A percentile compares a stretch with the other conserved stretches of the same genome.
Conservation (phyloP, 1,140 invertebrate genomes). For the Leptoteleia sp. region DNA sequence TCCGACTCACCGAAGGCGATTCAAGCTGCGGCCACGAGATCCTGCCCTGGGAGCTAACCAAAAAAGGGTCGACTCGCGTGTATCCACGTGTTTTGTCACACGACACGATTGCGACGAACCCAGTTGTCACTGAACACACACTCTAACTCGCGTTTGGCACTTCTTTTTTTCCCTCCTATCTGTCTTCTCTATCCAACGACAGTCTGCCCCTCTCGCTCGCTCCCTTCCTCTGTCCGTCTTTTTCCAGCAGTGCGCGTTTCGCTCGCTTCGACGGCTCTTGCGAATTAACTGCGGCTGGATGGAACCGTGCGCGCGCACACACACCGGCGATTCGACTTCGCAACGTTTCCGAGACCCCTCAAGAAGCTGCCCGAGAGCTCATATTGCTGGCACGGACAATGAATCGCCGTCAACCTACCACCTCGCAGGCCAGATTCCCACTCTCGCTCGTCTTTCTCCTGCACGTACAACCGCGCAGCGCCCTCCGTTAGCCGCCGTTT, state of each 20-base stretch:
- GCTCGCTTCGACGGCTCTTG: background rate
- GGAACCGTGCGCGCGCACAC: conserved; percentile 13
- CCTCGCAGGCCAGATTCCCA: conserved; percentile 51
- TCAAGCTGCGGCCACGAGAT: background rate
- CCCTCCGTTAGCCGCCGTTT: no score
- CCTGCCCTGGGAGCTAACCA: conserved; percentile 27
- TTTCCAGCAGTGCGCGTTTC: conserved; percentile 21
- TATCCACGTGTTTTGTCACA: conserved; percentile 58
- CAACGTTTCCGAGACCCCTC: conserved; percentile 46
- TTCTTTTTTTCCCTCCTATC: conserved; percentile 17
- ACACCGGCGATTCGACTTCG: conserved; percentile 30
- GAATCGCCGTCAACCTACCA: conserved; percentile 34
- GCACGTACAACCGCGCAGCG: background rate
- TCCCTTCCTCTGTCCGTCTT: conserved; percentile 19
- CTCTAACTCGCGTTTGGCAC: conserved; percentile 50
- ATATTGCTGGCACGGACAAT: conserved; percentile 53
- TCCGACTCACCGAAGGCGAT: conserved; percentile 44
- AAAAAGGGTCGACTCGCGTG: conserved; percentile 19
- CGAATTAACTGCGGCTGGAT: conserved; percentile 36
- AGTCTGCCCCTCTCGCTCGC: conserved; percentile 1
- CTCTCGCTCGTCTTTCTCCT: conserved; percentile 13
- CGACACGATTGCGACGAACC: conserved; percentile 15
- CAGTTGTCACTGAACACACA: conserved; percentile 46
- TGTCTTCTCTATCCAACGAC: conserved; percentile 2
- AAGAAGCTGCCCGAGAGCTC: conserved; percentile 53